phyloP scores from a whole-genome alignment of 2,797 vertebrate genomes.

The Spinus olivaceus region DNA sequence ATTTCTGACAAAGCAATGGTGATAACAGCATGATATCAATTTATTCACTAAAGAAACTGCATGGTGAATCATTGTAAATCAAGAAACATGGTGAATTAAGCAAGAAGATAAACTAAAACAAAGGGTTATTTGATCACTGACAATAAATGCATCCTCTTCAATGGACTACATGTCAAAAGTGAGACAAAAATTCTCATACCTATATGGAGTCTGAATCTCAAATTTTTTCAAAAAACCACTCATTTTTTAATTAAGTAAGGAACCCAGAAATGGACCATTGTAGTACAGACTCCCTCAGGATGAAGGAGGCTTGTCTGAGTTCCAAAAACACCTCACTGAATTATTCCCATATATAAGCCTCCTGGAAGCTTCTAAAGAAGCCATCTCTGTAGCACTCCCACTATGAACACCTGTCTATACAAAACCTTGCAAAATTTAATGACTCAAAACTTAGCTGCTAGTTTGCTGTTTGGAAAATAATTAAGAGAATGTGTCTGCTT shows the following conservation, averaged over 20 bases:
- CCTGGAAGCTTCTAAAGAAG: neutral
- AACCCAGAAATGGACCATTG: neutral
- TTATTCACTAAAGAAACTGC: neutral
- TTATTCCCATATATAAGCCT: neutral
- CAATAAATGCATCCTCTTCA: neutral
- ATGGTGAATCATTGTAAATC: neutral
- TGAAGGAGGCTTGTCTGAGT: accelerated
- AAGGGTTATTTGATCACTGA: neutral
- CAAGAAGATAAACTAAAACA: neutral
- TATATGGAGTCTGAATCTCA: accelerated
- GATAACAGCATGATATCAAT: neutral
- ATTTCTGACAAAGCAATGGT: neutral
- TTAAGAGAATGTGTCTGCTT: neutral
- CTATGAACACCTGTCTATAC: neutral
- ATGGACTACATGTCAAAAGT: neutral
- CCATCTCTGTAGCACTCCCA: neutral
- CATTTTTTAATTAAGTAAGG: accelerated
- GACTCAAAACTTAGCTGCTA: neutral
- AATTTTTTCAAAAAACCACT: neutral
- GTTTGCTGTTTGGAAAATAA: neutral
- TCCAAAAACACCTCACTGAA: neutral
- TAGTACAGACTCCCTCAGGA: neutral
- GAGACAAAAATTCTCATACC: neutral
- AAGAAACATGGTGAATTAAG: neutral
- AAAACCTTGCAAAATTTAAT: neutral